These are phyloP conservation scores for Drosophila stalkeri DNA, from an alignment of 2,888 invertebrate genomes.

Conservation along the genomic window DNA sequence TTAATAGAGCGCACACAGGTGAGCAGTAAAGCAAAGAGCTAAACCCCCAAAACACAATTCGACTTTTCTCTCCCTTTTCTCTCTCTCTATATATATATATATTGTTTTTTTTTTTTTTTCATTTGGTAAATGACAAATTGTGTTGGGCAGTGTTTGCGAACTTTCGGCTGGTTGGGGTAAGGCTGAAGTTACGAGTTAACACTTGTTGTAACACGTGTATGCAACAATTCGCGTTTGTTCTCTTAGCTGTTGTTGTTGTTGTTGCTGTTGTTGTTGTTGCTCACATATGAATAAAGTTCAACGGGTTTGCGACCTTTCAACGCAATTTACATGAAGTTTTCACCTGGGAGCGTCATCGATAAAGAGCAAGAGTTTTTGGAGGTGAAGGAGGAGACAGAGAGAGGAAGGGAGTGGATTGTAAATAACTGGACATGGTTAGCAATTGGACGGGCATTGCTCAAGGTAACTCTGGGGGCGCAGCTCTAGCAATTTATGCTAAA, in stretches of 20 bases:
- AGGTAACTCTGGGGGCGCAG: not conserved
- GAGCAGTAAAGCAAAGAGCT: constrained; percentile 26
- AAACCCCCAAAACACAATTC: constrained; percentile 16
- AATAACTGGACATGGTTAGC: constrained; percentile 6
- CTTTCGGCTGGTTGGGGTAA: no score
- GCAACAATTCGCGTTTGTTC: constrained; percentile 16
- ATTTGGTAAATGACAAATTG: constrained; percentile 74
- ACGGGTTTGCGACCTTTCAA: constrained; percentile 63
- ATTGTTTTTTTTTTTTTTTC: constrained; percentile 27
- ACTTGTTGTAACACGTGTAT: constrained; percentile 67
- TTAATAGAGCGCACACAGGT: constrained; percentile 67
- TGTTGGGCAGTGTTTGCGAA: constrained; percentile 28
- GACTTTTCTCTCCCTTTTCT: constrained; percentile 11
- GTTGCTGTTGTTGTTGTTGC: not conserved
- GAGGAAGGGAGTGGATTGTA: not conserved
- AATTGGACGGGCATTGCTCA: not conserved
- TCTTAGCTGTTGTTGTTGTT: constrained; percentile 2
- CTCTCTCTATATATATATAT: not conserved
- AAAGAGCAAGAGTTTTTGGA: not conserved
- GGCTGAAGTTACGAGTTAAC: constrained; percentile 52
- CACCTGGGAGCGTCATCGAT: constrained; percentile 61
- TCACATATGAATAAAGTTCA: constrained; percentile 48
- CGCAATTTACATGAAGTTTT: constrained; percentile 67
- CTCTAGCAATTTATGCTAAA: constrained; percentile 2
- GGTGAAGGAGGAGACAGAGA: rapidly evolving